Percentiles rank a stretch among this genome's conserved stretches.
These are phyloP conservation scores for Pomatostomus ruficeps DNA, from an alignment of 2,113 vertebrate genomes.

Conservation along the genomic window DNA sequence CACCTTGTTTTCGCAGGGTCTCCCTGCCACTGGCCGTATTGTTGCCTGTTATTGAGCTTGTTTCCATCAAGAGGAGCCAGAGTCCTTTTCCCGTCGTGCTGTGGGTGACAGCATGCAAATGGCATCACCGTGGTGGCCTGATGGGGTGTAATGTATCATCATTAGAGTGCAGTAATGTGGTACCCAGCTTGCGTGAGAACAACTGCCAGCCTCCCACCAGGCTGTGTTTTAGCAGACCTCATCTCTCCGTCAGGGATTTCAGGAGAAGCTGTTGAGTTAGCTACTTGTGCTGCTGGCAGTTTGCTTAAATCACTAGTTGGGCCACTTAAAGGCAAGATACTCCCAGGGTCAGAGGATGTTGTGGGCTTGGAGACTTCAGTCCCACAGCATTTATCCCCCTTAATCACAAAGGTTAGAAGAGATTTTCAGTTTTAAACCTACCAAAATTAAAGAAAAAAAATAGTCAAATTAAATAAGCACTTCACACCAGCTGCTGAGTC, in stretches of 20 bases:
- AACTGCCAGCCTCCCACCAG: not conserved
- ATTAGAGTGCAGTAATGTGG: not conserved
- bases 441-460: not conserved
- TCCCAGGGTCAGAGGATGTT: not conserved
- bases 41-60: not conserved
- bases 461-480: not conserved
- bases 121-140: not conserved
- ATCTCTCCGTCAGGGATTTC: not conserved
- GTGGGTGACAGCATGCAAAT: not conserved
- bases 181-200: not conserved
- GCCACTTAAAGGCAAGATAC: not conserved
- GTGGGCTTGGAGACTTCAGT: not conserved
- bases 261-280: not conserved
- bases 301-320: not conserved
- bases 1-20: not conserved
- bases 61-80: not conserved
- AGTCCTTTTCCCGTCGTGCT: not conserved
- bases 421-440: not conserved
- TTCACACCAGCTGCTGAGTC: not conserved
- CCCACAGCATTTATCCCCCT: not conserved
- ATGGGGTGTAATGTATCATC: not conserved
- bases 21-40: not conserved
- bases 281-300: not conserved
- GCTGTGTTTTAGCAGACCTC: not conserved
- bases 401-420: not conserved